Evolutionary conservation across 2,888 invertebrate genomes (phyloP), one percentile per base, ranked within the genome.

Genomic region (Copidosoma aretas): DNA sequence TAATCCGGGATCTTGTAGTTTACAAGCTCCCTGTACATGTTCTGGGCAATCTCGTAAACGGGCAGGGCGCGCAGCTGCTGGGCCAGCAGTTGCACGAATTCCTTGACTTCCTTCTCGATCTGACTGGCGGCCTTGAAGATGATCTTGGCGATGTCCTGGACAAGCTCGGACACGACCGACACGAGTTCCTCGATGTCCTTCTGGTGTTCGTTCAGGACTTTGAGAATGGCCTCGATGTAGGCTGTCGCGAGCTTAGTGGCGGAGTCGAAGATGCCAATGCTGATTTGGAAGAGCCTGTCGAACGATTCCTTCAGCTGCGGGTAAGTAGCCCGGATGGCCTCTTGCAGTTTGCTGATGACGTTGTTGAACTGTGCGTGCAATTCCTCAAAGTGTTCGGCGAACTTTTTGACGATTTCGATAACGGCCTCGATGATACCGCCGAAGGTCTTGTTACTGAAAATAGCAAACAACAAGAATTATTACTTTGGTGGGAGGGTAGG

Each of bases 161-260:
- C 69, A 0, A 88, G 54, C 60, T 87, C 86, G 12, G 84, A 80
- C 0, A 79, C 75, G 0, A 85, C 82, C 63, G 86, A 85, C 56
- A 87, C 84, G 4, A 91, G 77, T 73, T 90, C 88, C 71, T 90
- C 87, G 1, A 91, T 83, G 75, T 91, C 91, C 17, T 87, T 87
- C 81, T 90, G 89, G 80, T 91, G 89, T 67, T 88, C 87, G 74
- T 91, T 90, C 64, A 89, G 81, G 79, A 91, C 84, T 75, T 88
- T 86, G 0, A 86, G 79, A 52, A 88, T 73, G 49, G 88, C 82
- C 17, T 88, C 88, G 1, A 88, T 74, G 72, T 88, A 84, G 67
- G 79, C 75, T 51, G 84, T 79, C 2, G 76, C 75, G 5, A 86
- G 75, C 46, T 84, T 80, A 1, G 75, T 77, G 0, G 80, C 68